Base-by-base conservation (phyloP, 2,113 vertebrate species). In the Charadrius vociferus region DNA sequence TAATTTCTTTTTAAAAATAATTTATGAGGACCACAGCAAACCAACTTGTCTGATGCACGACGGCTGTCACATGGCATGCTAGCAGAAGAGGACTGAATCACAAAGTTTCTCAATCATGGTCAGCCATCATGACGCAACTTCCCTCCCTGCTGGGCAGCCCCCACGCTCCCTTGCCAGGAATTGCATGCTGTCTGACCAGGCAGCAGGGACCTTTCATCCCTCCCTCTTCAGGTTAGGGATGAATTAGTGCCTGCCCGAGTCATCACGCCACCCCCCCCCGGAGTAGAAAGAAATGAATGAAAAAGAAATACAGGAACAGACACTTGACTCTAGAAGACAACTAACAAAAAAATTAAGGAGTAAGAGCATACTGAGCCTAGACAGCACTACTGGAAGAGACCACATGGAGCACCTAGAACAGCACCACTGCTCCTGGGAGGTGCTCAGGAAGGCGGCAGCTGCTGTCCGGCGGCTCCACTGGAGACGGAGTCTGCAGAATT, bases 21-120 rank as follows among this genome's bases (percentile, higher is more conserved):
- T 67, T 67, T 37, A 50, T 77, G 65, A 89, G 65, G 36, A 62
- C 32, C 9, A 39, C 30, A 73, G 75, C 9, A 86, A 50, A 86
- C 49, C 9, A 52, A 41, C 30, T 52, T 66, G 72, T 47, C 45
- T 58, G 29, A 74, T 34, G 39, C 32, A 71, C 68, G 14, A 14
- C 37, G 81, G 49, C 53, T 72, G 62, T 61, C 87, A 91, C 84
- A 82, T 15, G 62, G 87, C 24, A 49, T 32, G 19, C 34, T 0
- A 87, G 56, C 43, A 91, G 62, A 85, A 72, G 32, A 87, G 14
- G 45, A 71, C 65, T 90, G 91, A 96, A 96, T 79, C 62, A 92
- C 10, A 23, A 93, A 82, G 81, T 93, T 96, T 95, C 95, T 82
- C 92, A 94, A 85, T 58, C 84, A 61, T 20, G 43, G 49, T 77